Percentiles rank a stretch among this genome's conserved stretches.
Conservation (phyloP, 2,888 invertebrate species). For the Zootermopsis nevadensis region DNA sequence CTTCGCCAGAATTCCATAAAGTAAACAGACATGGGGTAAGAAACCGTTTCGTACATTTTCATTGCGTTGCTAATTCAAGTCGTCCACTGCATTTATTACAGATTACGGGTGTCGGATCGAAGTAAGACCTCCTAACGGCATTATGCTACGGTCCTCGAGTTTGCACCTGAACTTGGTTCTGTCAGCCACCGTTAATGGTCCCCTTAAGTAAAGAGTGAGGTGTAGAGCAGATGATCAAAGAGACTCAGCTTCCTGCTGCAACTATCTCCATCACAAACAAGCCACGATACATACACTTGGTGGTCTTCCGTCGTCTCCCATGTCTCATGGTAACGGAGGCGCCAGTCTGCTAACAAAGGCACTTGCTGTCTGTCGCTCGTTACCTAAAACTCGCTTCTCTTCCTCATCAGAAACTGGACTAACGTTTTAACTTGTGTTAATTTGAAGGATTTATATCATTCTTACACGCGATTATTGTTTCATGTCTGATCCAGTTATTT, state of each 20-base stretch:
- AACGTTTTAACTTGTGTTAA: not conserved
- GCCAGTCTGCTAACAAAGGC: conserved; percentile 1
- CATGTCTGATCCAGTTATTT: no score
- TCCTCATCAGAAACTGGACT: not conserved
- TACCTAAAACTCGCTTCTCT: not conserved
- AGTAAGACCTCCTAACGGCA: not conserved
- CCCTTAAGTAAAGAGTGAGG: not conserved
- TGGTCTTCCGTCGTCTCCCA: not conserved
- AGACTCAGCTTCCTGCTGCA: not conserved
- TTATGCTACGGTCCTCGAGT: not conserved
- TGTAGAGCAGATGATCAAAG: not conserved
- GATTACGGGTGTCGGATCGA: no score
- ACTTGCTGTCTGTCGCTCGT: not conserved
- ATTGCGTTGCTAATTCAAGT: no score
- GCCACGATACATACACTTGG: conserved; percentile 16
- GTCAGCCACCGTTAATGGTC: not conserved
- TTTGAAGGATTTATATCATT: not conserved
- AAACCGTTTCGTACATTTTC: no score
- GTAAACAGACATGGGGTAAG: no score
- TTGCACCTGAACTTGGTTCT: not conserved
- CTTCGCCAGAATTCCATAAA: no score
- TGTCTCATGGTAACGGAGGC: not conserved
- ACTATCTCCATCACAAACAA: conserved; percentile 6
- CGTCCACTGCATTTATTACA: no score
- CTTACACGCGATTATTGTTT: no score